Evolutionary conservation across 2,888 invertebrate species (phyloP).

Genomic region (Ptilodon capucinus): DNA sequence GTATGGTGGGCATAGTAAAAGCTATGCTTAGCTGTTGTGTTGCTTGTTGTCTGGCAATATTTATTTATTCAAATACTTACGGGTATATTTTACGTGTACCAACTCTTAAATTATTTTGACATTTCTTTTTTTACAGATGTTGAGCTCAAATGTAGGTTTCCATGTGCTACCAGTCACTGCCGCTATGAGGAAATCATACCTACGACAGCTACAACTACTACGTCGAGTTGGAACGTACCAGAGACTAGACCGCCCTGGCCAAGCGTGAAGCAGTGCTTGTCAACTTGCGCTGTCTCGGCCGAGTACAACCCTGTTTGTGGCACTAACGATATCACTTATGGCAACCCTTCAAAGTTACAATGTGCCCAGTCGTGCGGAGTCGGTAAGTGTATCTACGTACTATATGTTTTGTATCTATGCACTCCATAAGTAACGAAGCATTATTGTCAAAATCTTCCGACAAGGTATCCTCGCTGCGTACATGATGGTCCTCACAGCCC

Average conservation of each 20-base stretch:
- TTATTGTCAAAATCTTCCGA: too few species aligned
- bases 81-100: background rate
- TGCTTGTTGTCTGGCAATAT: background rate
- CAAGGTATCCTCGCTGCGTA: too few species aligned
- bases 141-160: background rate
- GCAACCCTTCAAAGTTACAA: slow-evolving; percentile 55
- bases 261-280: background rate
- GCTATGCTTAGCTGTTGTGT: slow-evolving; percentile 8
- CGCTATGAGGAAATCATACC: background rate
- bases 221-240: background rate
- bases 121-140: background rate
- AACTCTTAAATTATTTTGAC: too few species aligned
- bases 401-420: too few species aligned
- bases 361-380: slow-evolving; percentile 68
- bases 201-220: background rate
- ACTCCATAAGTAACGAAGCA: too few species aligned
- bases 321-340: slow-evolving; percentile 57
- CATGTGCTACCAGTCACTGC: background rate
- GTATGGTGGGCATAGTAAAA: too few species aligned
- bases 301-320: slow-evolving; percentile 76
- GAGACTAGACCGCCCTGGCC: background rate
- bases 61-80: background rate
- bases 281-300: slow-evolving; percentile 40
- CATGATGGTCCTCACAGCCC: too few species aligned
- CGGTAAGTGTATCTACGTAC: too few species aligned